These are phyloP conservation scores for Caranx ignobilis DNA, from an alignment of 2,113 vertebrate species.

Conservation along the genomic window DNA sequence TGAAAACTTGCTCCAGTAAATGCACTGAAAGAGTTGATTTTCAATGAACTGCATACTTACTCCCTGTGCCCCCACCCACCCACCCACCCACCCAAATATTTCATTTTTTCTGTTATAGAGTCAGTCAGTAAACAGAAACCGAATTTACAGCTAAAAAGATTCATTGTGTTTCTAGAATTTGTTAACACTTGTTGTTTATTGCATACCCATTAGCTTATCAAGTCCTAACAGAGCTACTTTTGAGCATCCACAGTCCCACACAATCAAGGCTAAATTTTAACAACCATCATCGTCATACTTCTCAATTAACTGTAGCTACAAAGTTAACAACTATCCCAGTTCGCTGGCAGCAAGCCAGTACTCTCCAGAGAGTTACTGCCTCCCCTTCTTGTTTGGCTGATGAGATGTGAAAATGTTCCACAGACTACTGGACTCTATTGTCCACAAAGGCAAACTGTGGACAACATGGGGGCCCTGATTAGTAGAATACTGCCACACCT, in stretches of 20 bases:
- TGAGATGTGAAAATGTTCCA: not conserved
- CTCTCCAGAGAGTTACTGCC: not conserved
- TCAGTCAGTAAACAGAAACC: not conserved
- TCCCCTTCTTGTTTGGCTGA: constrained; percentile 15
- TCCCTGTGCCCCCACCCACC: not conserved
- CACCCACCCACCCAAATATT: not conserved
- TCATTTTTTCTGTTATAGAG: not conserved
- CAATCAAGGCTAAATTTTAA: not conserved
- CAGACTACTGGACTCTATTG: constrained; percentile 5
- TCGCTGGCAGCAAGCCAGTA: not conserved
- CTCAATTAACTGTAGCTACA: not conserved
- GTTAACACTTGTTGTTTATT: not conserved
- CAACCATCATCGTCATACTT: not conserved
- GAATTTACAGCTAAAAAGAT: not conserved
- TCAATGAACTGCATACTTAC: not conserved
- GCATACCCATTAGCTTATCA: not conserved
- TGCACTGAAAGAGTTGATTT: not conserved
- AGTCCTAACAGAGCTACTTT: not conserved
- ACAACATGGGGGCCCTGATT: not conserved
- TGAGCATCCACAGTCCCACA: not conserved
- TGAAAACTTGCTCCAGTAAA: not conserved
- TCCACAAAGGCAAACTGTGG: not conserved
- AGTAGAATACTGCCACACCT: not conserved
- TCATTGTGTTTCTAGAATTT: not conserved
- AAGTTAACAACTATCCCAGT: constrained; percentile 4